Evolutionary conservation across 2,113 vertebrate genomes (phyloP), one percentile per base, ranked within the genome.

Genomic region (Casuarius casuarius): DNA sequence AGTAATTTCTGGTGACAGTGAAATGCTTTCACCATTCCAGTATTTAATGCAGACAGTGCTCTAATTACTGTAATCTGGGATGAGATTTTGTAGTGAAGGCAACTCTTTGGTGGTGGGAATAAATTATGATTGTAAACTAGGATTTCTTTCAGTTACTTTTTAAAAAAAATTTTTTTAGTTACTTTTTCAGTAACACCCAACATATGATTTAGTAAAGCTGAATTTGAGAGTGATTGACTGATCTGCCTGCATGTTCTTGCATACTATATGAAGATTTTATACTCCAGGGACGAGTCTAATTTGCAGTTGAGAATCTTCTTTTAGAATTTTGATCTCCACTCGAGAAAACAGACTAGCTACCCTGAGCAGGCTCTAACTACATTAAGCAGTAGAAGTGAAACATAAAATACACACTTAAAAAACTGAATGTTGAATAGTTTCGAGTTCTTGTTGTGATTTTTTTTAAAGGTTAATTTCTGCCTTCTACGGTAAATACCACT

Each of bases 281-380:
- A 83, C 71, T 92, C 76, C 68, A 73, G 84, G 73, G 94, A 93
- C 77, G 42, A 42, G 59, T 35, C 29, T 97, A 96, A 96, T 92
- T 97, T 90, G 84, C 83, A 96, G 89, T 76, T 96, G 83, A 74
- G 71, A 90, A 92, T 59, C 59, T 96, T 79, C 95, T 95, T 97
- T 93, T 49, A 96, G 91, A 61, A 84, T 94, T 94, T 96, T 56
- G 35, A 48, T 86, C 72, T 92, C 95, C 95, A 91, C 89, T 90
- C 82, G 40, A 90, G 38, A 66, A 91, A 92, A 84, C 12, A 79
- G 52, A 74, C 49, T 33, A 40, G 52, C 35, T 92, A 78, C 28
- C 31, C 70, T 54, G 12, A 89, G 49, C 33, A 71, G 54, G 61
- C 42, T 84, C 19, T 65, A 83, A 61, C 72, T 90, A 26, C 44